Percentiles rank a stretch among this genome's conserved stretches.
These are phyloP conservation scores for Coluber constrictor DNA, from an alignment of 2,797 vertebrate species.

Conservation along the genomic window DNA sequence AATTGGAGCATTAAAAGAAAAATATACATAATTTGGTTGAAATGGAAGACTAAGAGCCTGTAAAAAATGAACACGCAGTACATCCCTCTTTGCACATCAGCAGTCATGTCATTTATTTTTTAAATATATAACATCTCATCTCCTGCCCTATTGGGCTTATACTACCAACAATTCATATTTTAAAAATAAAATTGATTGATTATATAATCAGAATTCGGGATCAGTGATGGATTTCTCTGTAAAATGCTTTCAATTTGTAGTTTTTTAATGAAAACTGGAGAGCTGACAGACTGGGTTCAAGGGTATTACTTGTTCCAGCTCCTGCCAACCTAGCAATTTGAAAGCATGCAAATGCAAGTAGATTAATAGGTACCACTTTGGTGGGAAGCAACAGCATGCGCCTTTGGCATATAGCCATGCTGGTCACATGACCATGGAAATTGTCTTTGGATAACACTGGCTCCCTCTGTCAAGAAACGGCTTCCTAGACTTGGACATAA, in stretches of 20 bases:
- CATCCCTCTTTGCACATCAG: not conserved
- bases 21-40: not conserved
- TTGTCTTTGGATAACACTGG: not conserved
- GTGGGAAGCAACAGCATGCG: not conserved
- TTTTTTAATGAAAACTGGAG: slow-evolving; percentile 10
- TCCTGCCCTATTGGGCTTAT: not conserved
- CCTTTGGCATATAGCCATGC: not conserved
- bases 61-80: not conserved
- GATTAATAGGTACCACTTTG: not conserved
- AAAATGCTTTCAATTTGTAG: not conserved
- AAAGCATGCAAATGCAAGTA: too few relatives aligned
- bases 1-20: not conserved
- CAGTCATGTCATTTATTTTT: not conserved
- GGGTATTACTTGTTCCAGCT: not conserved
- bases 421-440: not conserved
- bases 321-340: not conserved
- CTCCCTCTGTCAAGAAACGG: not conserved
- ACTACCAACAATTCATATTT: not conserved
- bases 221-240: not conserved
- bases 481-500: not conserved
- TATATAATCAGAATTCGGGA: not conserved
- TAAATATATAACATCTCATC: not conserved
- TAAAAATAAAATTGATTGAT: not conserved
- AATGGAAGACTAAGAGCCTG: not conserved
- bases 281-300: not conserved